These are phyloP conservation scores for Oncorhynchus tshawytscha DNA, from an alignment of 2,113 vertebrate species.

Conservation along the genomic window DNA sequence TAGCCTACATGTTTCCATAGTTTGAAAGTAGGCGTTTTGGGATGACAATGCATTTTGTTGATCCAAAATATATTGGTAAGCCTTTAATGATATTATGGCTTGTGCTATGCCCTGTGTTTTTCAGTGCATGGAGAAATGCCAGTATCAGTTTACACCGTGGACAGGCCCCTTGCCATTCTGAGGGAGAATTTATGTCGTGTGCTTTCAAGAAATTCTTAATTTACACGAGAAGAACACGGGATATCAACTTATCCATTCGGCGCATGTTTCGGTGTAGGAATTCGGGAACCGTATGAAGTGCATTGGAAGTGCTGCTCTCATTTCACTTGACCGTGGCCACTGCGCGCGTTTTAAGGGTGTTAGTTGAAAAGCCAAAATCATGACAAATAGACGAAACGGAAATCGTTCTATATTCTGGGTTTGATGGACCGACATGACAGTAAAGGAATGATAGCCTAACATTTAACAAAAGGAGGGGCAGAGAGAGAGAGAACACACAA, in stretches of 20 bases:
- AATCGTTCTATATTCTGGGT: constrained; percentile 25
- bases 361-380: constrained; percentile 20
- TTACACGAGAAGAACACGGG: constrained; percentile 18
- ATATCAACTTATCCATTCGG: constrained; percentile 30
- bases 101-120: too few relatives aligned
- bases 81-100: too few relatives aligned
- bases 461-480: background rate
- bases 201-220: background rate
- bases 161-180: background rate
- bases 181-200: constrained; percentile 25
- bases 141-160: background rate
- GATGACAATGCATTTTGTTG: background rate
- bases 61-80: too few relatives aligned
- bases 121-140: constrained; percentile 45
- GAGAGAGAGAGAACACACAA: constrained; percentile 28
- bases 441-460: constrained; percentile 20
- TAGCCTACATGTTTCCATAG: too few relatives aligned
- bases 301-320: background rate
- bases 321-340: too few relatives aligned
- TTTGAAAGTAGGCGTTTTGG: too few relatives aligned
- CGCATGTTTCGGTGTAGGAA: constrained; percentile 16
- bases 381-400: constrained; percentile 39
- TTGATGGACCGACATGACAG: constrained; percentile 32
- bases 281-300: background rate
- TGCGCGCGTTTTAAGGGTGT: too few relatives aligned